A percentile compares a stretch with the other conserved stretches of the same genome.
Evolutionary conservation across 2,888 invertebrate genomes (phyloP).

Genomic region (Altica lythri): DNA sequence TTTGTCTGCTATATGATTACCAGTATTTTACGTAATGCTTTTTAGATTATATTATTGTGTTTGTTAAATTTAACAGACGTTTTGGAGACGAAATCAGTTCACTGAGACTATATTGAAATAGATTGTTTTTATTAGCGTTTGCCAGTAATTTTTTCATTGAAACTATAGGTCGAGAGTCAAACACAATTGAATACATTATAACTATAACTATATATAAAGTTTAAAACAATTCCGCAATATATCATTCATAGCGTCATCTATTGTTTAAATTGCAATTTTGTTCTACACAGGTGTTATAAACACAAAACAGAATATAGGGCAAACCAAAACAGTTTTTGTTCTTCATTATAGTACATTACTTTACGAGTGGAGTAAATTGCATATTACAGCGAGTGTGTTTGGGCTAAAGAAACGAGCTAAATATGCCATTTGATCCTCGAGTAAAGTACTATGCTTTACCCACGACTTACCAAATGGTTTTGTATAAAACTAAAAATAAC

Average conservation of each 20-base stretch:
- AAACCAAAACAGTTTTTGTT: too few species aligned
- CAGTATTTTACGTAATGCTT: constrained; percentile 24
- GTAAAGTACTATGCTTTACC: too few species aligned
- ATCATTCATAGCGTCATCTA: not conserved
- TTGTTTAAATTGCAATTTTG: too few species aligned
- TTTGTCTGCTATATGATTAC: constrained; percentile 15
- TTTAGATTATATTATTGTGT: constrained; percentile 27
- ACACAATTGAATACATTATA: not conserved
- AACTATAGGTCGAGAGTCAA: constrained; percentile 1
- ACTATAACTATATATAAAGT: not conserved
- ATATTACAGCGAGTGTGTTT: too few species aligned
- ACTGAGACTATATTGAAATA: constrained; percentile 6
- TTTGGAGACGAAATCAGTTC: constrained; percentile 20
- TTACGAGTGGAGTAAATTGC: too few species aligned
- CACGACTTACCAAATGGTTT: too few species aligned
- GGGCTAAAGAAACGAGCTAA: too few species aligned
- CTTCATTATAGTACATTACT: too few species aligned
- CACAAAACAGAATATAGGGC: too few species aligned
- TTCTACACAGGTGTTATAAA: too few species aligned
- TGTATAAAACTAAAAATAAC: too few species aligned
- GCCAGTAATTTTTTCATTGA: constrained; percentile 9
- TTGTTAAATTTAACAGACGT: constrained; percentile 21
- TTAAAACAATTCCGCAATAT: not conserved
- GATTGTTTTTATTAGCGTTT: constrained; percentile 8
- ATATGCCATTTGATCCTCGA: too few species aligned